These are phyloP conservation scores for Phengaris arion DNA, from an alignment of 2,888 invertebrate species.

Conservation along the genomic window DNA sequence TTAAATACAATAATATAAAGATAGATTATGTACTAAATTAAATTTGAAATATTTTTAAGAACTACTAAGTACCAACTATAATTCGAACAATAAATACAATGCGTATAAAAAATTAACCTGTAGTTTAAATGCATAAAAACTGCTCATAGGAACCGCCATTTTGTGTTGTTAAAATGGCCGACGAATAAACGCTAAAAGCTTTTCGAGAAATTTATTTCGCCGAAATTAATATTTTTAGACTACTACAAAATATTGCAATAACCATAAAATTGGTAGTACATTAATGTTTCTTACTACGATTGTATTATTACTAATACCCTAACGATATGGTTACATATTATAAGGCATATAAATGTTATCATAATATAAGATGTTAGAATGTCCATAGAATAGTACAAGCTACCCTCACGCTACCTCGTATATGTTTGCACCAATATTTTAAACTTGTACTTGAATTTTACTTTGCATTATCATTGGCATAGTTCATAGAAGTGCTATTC, in stretches of 20 bases:
- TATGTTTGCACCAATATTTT: constrained; percentile 27
- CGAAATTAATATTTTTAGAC: neutral
- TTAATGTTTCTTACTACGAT: constrained; percentile 44
- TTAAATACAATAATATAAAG: constrained; percentile 26
- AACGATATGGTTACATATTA: constrained; percentile 74
- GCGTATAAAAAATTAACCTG: constrained; percentile 1
- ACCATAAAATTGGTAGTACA: neutral
- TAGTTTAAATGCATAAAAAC: constrained; percentile 16
- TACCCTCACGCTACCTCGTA: constrained; percentile 28
- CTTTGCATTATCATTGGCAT: constrained; percentile 28
- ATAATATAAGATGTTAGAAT: constrained; percentile 61
- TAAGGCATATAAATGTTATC: constrained; percentile 78
- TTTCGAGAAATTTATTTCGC: neutral
- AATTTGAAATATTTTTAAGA: constrained; percentile 2
- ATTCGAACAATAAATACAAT: constrained; percentile 11
- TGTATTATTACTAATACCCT: constrained; percentile 74
- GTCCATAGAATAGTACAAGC: constrained; percentile 29
- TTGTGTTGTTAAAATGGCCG: constrained; percentile 4
- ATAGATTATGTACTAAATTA: constrained; percentile 35
- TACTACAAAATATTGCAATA: constrained; percentile 8
- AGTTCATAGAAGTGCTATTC: constrained; percentile 4
- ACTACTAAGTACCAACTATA: constrained; percentile 20
- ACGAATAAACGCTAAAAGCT: constrained; percentile 10
- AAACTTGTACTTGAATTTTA: constrained; percentile 31
- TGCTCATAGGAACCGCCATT: constrained; percentile 18